Percentiles rank a stretch among this genome's conserved stretches.
phyloP scores from a whole-genome alignment of 1,140 invertebrate genomes.

The Drosophila setifemur region DNA sequence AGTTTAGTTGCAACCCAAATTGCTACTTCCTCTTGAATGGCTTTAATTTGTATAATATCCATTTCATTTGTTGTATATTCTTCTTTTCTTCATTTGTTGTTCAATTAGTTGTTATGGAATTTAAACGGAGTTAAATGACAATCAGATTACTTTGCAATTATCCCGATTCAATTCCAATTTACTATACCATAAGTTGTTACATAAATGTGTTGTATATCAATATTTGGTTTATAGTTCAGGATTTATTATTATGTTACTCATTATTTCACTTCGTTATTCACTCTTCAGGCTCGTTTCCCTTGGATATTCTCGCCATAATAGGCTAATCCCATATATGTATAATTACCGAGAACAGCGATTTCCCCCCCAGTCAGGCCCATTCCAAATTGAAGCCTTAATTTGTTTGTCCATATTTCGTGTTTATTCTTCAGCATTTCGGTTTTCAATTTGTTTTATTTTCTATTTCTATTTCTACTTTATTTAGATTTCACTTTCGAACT shows the following conservation, averaged over 20 bases:
- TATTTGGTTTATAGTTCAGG: background rate
- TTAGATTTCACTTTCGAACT: background rate
- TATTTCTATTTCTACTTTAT: conserved; percentile 2
- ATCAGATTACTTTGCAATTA: no score
- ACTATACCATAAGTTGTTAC: conserved; percentile 1
- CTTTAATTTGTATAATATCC: no score
- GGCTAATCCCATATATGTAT: no score
- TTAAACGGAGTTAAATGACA: no score
- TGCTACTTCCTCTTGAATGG: no score
- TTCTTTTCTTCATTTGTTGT: no score
- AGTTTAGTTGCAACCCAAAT: no score
- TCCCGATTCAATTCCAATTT: background rate
- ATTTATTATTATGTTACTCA: background rate
- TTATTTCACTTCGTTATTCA: background rate
- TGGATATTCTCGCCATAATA: no score
- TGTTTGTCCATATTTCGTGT: conserved; percentile 21
- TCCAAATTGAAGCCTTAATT: background rate
- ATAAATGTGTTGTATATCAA: background rate
- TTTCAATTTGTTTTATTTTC: background rate
- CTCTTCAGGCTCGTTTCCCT: no score
- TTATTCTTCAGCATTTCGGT: conserved; percentile 26
- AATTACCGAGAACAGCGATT: no score
- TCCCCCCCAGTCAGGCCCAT: background rate
- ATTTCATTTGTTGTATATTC: no score
- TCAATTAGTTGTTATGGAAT: no score